A percentile compares a stretch with the other conserved stretches of the same genome.
Conservation (phyloP, 2,797 vertebrate species). For the Myotis pilosus region DNA sequence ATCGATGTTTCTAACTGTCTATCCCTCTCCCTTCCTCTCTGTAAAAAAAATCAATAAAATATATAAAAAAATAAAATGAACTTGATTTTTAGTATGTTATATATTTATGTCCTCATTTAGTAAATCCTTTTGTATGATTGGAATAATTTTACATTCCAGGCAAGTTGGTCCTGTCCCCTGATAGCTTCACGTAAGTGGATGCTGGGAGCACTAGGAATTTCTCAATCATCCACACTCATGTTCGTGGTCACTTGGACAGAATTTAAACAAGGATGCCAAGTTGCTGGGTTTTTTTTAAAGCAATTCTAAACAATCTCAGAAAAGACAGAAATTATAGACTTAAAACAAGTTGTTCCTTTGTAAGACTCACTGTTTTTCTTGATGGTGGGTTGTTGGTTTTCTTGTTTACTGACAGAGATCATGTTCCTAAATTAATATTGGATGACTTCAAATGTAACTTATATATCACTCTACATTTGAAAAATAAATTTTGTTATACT, state of each 20-base stretch:
- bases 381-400: neutral
- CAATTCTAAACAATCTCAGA: neutral
- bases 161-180: neutral
- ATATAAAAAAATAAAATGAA: neutral
- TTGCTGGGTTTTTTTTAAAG: neutral
- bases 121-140: neutral
- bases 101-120: neutral
- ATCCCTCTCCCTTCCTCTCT: too few species aligned
- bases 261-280: neutral
- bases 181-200: neutral
- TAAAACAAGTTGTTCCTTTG: neutral
- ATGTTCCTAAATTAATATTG: neutral
- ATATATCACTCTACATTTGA: neutral
- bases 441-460: neutral
- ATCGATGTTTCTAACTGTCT: too few species aligned
- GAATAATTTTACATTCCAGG: neutral
- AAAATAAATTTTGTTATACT: conserved; percentile 5
- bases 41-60: too few species aligned
- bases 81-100: neutral
- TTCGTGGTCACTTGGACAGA: neutral
- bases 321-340: conserved; percentile 5
- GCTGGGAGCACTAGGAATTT: neutral
- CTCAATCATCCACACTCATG: neutral
- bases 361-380: neutral
- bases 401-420: conserved; percentile 3